A percentile compares a stretch with the other conserved stretches of the same genome.
phyloP scores from a whole-genome alignment of 2,113 vertebrate species.

The Eidolon helvum region DNA sequence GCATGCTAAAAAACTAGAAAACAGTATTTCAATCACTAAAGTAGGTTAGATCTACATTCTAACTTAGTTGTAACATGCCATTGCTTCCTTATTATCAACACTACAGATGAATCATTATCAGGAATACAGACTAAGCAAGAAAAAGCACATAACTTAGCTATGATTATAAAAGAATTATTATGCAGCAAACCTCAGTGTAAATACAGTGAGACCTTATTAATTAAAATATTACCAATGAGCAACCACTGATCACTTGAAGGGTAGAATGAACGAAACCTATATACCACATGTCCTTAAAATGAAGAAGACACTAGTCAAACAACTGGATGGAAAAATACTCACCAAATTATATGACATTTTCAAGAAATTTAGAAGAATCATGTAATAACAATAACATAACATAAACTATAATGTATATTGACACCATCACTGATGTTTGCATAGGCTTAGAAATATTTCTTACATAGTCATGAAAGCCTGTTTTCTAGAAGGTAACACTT shows the following conservation, averaged over 20 bases:
- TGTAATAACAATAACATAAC: not conserved
- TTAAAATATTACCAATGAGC: not conserved
- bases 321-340: not conserved
- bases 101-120: not conserved
- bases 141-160: not conserved
- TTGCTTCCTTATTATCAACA: not conserved
- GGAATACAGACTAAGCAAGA: not conserved
- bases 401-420: not conserved
- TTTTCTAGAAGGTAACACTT: not conserved
- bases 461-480: not conserved
- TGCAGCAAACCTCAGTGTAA: not conserved
- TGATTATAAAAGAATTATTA: not conserved
- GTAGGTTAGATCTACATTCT: slow-evolving; percentile 35
- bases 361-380: not conserved
- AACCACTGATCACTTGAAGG: not conserved
- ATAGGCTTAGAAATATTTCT: not conserved
- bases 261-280: not conserved
- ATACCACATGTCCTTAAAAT: not conserved
- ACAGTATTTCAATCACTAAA: slow-evolving; percentile 44
- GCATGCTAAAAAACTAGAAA: slow-evolving; percentile 26
- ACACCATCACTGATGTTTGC: not conserved
- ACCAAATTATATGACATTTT: not conserved
- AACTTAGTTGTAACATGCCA: not conserved
- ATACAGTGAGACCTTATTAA: not conserved
- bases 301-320: not conserved